phyloP scores from a whole-genome alignment of 2,797 vertebrate genomes.

The Urophycis tenuis region DNA sequence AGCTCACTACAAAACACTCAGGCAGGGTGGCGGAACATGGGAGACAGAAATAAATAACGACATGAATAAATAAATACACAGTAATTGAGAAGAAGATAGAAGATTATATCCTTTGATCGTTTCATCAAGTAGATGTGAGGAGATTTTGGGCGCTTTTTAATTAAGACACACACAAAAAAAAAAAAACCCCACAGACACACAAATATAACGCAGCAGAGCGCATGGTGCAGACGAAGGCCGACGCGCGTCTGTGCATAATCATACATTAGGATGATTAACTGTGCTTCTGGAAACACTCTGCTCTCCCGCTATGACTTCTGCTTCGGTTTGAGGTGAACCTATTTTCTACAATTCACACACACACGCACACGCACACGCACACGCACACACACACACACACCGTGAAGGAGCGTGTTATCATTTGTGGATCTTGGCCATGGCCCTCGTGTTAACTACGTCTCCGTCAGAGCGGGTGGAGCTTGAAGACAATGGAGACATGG shows the following conservation, averaged over 20 bases:
- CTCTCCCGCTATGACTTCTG: neutral
- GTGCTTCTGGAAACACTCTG: neutral
- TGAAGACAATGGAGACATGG: neutral
- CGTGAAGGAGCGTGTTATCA: neutral
- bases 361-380: no score
- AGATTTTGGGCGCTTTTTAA: neutral
- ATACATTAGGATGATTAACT: neutral
- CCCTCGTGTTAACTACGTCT: neutral
- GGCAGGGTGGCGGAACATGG: neutral
- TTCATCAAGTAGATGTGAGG: neutral
- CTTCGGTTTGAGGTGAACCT: neutral
- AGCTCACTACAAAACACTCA: neutral
- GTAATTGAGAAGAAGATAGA: neutral
- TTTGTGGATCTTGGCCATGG: neutral
- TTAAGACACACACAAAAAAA: neutral
- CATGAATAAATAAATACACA: no score
- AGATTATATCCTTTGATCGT: neutral
- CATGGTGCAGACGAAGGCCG: neutral
- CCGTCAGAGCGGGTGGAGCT: neutral
- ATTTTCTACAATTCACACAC: neutral
- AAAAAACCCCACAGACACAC: neutral
- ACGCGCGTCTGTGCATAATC: neutral
- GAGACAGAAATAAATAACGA: no score
- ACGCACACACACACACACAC: neutral
- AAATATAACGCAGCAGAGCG: neutral